Conservation (phyloP, 2,888 invertebrate species). For the Eristalinus sepulchralis region DNA sequence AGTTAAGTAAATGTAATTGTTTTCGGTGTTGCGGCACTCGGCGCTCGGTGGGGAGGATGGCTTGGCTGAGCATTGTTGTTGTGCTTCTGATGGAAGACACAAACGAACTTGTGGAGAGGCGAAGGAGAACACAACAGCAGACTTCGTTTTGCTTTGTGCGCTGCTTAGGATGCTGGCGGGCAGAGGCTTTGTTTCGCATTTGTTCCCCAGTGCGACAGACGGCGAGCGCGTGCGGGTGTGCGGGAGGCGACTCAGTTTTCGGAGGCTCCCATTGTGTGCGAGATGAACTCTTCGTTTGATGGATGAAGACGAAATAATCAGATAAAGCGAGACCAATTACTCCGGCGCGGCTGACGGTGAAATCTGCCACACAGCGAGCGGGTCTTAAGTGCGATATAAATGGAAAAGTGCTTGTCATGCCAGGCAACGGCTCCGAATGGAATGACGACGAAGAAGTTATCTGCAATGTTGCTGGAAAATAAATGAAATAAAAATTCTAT, state of each 20-base stretch:
- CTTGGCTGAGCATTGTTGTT: background rate
- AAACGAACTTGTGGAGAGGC: background rate
- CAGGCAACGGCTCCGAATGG: constrained; percentile 23
- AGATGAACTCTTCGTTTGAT: constrained; percentile 50
- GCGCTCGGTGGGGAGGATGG: background rate
- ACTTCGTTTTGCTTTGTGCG: background rate
- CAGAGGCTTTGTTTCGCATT: background rate
- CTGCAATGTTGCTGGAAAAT: background rate
- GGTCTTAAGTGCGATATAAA: constrained; percentile 26
- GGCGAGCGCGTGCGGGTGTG: background rate
- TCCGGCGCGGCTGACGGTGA: constrained; percentile 17
- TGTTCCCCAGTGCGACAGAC: background rate
- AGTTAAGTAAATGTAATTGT: constrained; percentile 11
- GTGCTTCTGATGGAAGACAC: background rate
- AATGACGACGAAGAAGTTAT: background rate
- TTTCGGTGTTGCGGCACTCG: background rate
- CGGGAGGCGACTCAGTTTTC: background rate
- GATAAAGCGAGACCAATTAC: constrained; percentile 61
- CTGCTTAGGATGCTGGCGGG: background rate
- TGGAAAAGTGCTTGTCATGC: constrained; percentile 43
- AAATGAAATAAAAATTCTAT: background rate
- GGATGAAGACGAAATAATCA: constrained; percentile 64
- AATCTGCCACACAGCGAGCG: background rate
- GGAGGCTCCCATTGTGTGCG: background rate
- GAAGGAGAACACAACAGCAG: background rate